Percentiles rank a stretch among this genome's conserved stretches.
Conservation (phyloP, 2,113 vertebrate genomes). For the Arvicanthis niloticus region DNA sequence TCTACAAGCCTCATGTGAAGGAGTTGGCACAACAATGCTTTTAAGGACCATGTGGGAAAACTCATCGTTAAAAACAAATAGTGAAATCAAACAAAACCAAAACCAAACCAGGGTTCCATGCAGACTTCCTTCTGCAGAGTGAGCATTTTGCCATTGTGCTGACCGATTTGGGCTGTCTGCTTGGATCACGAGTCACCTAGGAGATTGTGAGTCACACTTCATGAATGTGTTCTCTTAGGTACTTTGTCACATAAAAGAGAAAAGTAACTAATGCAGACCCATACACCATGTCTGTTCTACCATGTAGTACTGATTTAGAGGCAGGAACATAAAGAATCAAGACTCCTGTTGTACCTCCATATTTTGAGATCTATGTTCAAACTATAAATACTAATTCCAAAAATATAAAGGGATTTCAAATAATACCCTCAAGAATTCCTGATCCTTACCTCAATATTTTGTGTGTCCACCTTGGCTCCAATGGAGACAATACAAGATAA, state of each 20-base stretch:
- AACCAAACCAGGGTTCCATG: neutral
- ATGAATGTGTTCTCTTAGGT: too few relatives aligned
- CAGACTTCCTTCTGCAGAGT: neutral
- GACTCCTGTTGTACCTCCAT: neutral
- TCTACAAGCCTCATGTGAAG: neutral
- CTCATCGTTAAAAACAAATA: neutral
- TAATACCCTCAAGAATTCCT: neutral
- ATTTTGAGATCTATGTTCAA: neutral
- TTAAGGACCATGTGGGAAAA: neutral
- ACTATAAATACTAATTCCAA: conserved; percentile 8
- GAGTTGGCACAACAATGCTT: neutral
- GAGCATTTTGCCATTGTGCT: neutral
- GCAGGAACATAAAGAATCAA: neutral
- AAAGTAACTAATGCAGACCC: neutral
- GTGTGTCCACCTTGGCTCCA: neutral
- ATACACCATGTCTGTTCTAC: too few relatives aligned
- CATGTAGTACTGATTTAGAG: neutral
- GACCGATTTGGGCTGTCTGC: neutral
- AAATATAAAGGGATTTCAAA: neutral
- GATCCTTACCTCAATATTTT: neutral
- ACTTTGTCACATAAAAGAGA: neutral
- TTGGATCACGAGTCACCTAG: neutral
- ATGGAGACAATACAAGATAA: neutral
- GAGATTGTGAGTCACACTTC: neutral
- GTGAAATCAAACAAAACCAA: neutral